Evolutionary conservation across 2,888 invertebrate species (phyloP).

Genomic region (Urechis unicinctus): DNA sequence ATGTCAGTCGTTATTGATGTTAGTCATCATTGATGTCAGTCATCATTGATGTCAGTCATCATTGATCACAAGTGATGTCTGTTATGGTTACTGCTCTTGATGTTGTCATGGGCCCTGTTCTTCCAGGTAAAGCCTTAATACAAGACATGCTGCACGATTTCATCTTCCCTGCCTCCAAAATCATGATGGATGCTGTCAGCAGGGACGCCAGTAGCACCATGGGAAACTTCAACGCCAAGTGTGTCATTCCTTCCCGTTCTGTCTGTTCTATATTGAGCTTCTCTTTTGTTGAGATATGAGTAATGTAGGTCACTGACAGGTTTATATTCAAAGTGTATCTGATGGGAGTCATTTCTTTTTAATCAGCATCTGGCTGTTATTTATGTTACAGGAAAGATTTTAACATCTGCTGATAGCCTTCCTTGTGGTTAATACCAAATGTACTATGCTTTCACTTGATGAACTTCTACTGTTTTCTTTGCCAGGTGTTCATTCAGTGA

Average conservation of each 20-base stretch:
- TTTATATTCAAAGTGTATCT: too few species aligned
- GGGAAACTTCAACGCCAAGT: slow-evolving; percentile 41
- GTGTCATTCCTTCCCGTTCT: slow-evolving; percentile 14
- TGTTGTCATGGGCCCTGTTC: too few species aligned
- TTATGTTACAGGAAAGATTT: neutral
- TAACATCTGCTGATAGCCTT: too few species aligned
- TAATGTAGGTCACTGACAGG: too few species aligned
- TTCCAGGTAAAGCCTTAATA: slow-evolving; percentile 33
- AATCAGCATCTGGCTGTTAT: too few species aligned
- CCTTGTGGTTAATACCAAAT: neutral
- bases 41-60: too few species aligned
- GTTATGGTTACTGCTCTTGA: too few species aligned
- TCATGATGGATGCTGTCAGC: slow-evolving; percentile 14
- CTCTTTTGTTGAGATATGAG: too few species aligned
- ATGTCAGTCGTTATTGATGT: too few species aligned
- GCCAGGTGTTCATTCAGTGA: slow-evolving; percentile 45
- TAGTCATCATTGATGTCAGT: too few species aligned
- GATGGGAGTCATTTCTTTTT: too few species aligned
- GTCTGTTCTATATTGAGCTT: neutral
- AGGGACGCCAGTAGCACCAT: slow-evolving; percentile 3
- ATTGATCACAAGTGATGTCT: too few species aligned
- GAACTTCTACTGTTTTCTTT: neutral
- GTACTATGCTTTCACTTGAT: neutral
- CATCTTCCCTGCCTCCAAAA: slow-evolving; percentile 53
- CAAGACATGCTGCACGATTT: slow-evolving; percentile 50